These are phyloP conservation scores for Lutraria lutraria DNA, from an alignment of 2,888 invertebrate species.

Conservation along the genomic window DNA sequence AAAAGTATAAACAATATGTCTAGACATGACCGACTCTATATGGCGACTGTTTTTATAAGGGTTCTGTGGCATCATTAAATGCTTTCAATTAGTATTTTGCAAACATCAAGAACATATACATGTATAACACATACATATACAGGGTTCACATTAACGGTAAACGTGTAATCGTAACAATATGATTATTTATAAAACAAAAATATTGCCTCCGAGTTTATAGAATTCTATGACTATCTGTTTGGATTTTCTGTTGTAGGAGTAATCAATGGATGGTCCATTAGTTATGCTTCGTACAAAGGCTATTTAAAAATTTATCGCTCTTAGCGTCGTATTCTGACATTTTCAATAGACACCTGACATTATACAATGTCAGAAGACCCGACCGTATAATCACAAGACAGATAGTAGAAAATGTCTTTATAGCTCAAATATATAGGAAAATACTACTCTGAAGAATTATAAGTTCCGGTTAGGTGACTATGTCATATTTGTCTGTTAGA, in stretches of 20 bases:
- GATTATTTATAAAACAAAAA: background rate
- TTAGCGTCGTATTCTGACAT: background rate
- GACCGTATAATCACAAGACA: background rate
- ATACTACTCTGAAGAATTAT: too few species aligned
- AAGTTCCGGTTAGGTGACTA: background rate
- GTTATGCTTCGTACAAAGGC: background rate
- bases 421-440: too few species aligned
- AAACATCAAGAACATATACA: background rate
- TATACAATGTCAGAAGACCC: background rate
- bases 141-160: background rate
- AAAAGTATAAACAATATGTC: too few species aligned
- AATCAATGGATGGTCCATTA: constrained; percentile 26
- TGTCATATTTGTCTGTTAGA: background rate
- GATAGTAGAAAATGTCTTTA: background rate
- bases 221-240: constrained; percentile 17
- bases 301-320: background rate
- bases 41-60: too few species aligned
- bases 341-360: background rate
- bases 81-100: background rate
- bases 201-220: background rate
- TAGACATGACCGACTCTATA: too few species aligned
- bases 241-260: constrained; percentile 38
- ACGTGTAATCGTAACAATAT: background rate
- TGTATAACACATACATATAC: background rate
- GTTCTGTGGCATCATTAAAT: too few species aligned